These are phyloP conservation scores for Bostrychus sinensis DNA, from an alignment of 2,113 vertebrate genomes.

Conservation along the genomic window DNA sequence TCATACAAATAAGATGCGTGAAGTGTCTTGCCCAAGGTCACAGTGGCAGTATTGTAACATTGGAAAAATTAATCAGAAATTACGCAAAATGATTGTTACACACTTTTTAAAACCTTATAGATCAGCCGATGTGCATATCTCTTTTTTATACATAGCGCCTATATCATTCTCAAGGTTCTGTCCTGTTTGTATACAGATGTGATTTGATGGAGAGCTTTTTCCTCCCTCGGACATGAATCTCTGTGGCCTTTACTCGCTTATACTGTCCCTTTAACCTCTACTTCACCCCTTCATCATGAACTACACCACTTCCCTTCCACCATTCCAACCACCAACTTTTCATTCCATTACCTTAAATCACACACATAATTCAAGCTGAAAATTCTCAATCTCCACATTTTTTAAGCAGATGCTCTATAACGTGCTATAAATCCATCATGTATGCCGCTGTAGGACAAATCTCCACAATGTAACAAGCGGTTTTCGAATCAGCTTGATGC, in stretches of 20 bases:
- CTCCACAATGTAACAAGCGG: constrained; percentile 9
- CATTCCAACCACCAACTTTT: neutral
- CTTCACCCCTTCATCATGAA: neutral
- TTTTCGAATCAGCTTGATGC: constrained; percentile 19
- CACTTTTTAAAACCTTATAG: too few species aligned
- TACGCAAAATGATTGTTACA: too few species aligned
- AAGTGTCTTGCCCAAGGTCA: too few species aligned
- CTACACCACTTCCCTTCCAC: neutral
- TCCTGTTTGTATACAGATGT: neutral
- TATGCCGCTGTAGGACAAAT: constrained; percentile 2
- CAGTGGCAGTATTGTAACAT: too few species aligned
- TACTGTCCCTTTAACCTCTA: neutral
- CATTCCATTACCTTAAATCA: neutral
- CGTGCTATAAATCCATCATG: neutral
- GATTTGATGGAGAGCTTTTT: neutral
- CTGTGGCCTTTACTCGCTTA: neutral
- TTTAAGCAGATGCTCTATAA: neutral
- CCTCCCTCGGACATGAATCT: neutral
- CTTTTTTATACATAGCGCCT: too few species aligned
- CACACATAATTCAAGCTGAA: neutral
- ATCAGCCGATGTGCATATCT: too few species aligned
- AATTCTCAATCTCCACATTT: neutral
- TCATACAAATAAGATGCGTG: too few species aligned
- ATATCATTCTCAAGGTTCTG: too few species aligned
- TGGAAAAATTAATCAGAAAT: too few species aligned